Conservation (phyloP, 2,113 vertebrate genomes). For the Poeciliopsis occidentalis region DNA sequence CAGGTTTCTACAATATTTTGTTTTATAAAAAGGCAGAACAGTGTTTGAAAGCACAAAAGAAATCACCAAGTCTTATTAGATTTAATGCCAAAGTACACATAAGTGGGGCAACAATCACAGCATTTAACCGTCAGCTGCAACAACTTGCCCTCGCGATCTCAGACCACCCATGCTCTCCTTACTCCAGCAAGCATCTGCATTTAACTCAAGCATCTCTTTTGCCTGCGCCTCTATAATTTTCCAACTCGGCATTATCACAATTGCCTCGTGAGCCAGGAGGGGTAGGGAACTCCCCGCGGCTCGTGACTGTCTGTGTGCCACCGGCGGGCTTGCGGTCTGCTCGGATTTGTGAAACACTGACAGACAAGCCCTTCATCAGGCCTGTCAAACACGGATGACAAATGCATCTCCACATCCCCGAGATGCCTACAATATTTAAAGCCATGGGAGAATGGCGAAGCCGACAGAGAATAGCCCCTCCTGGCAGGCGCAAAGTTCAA, state of each 20-base stretch:
- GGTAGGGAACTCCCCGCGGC: conserved; percentile 62
- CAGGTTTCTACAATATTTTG: conserved; percentile 13
- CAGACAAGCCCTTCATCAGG: conserved; percentile 80
- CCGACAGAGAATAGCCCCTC: conserved; percentile 66
- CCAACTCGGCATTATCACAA: conserved; percentile 76
- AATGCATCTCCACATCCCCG: conserved; percentile 77
- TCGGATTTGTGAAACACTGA: conserved; percentile 75
- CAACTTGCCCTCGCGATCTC: conserved; percentile 58
- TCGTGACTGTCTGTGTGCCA: conserved; percentile 66
- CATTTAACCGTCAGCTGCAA: conserved; percentile 62
- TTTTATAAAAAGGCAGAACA: conserved; percentile 9
- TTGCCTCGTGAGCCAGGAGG: conserved; percentile 67
- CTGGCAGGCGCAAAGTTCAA: conserved; percentile 73
- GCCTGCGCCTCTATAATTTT: conserved; percentile 76
- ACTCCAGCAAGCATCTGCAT: conserved; percentile 62
- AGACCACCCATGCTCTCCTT: conserved; percentile 75
- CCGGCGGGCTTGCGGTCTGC: conserved; percentile 70
- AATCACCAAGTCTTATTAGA: conserved; percentile 31
- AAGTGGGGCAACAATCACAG: conserved; percentile 50
- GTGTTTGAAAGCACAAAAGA: conserved; percentile 37
- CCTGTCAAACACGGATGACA: conserved; percentile 80
- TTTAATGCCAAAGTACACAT: conserved; percentile 49
- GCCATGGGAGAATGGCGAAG: conserved; percentile 68
- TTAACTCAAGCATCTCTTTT: conserved; percentile 72
- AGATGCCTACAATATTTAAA: conserved; percentile 77